These are phyloP conservation scores for Psephotus haematonotus DNA, from an alignment of 2,113 vertebrate species.

Conservation along the genomic window DNA sequence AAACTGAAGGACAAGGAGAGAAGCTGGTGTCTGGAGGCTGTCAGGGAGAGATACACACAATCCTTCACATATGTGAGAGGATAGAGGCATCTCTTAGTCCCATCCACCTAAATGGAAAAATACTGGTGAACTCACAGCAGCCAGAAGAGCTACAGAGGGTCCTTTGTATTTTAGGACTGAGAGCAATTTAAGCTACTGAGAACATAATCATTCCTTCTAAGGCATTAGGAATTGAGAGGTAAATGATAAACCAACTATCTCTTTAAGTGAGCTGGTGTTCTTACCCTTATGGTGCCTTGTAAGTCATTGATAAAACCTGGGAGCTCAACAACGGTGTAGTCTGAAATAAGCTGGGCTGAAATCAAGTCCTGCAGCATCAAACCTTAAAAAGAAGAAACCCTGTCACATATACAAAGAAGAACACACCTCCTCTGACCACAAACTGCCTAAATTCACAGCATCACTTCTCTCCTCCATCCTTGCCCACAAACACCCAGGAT, in stretches of 20 bases:
- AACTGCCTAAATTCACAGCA: background rate
- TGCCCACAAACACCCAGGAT: background rate
- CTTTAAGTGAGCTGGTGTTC: background rate
- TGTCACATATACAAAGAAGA: background rate
- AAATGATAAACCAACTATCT: background rate
- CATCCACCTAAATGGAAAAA: background rate
- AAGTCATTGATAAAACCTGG: constrained; percentile 82
- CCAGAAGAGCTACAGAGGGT: background rate
- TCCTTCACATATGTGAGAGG: rapidly evolving
- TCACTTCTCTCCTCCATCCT: background rate
- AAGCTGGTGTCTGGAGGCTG: background rate
- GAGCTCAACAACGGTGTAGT: constrained; percentile 81
- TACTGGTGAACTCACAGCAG: background rate
- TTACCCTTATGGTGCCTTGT: constrained; percentile 85
- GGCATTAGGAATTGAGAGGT: background rate
- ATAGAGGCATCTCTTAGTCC: background rate
- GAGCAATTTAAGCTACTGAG: background rate
- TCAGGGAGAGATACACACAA: background rate
- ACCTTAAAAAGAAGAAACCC: constrained; percentile 70
- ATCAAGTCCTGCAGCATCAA: constrained; percentile 86
- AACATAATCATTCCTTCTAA: background rate
- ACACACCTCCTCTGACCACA: background rate
- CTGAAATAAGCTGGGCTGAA: constrained; percentile 85
- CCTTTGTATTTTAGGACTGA: background rate
- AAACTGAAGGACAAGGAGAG: background rate